Conservation (phyloP, 1,140 invertebrate species). For the Caenorhabditis briggsae region DNA sequence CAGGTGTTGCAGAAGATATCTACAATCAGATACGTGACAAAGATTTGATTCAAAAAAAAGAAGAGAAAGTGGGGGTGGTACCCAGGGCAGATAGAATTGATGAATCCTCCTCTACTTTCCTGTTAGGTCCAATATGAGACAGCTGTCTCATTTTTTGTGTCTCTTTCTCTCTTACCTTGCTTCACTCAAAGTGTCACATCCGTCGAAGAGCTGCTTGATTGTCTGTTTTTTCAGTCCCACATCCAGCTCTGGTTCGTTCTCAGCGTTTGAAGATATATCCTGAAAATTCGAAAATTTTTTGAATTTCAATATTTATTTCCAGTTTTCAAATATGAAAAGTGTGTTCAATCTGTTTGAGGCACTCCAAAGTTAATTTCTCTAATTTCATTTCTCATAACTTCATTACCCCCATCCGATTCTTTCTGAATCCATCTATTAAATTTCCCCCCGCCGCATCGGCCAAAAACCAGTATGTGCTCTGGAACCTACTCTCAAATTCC, state of each 20-base stretch:
- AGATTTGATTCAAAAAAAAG: conserved; percentile 6
- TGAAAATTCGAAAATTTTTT: not conserved
- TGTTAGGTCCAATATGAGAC: conserved; percentile 34
- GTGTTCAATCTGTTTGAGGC: no score
- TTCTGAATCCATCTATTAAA: not conserved
- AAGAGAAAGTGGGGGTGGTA: conserved; percentile 47
- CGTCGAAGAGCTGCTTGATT: conserved; percentile 49
- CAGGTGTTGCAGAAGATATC: conserved; percentile 60
- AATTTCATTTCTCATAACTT: not conserved
- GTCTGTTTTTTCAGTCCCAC: conserved; percentile 29
- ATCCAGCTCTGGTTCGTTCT: conserved; percentile 3
- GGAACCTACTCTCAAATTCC: conserved; percentile 39
- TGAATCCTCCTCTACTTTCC: not conserved
- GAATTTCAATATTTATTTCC: not conserved
- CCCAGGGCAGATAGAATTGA: conserved; percentile 39
- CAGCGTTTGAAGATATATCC: conserved; percentile 23
- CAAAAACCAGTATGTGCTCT: conserved; percentile 46
- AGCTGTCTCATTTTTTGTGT: conserved; percentile 3
- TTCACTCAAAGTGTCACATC: conserved; percentile 51
- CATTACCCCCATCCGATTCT: not conserved
- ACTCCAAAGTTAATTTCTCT: not conserved
- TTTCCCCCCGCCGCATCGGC: not conserved
- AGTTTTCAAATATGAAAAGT: no score
- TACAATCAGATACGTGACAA: conserved; percentile 51
- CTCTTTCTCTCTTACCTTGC: conserved; percentile 27